phyloP scores from a whole-genome alignment of 2,797 vertebrate genomes.

The Chelidonichthys spinosus region DNA sequence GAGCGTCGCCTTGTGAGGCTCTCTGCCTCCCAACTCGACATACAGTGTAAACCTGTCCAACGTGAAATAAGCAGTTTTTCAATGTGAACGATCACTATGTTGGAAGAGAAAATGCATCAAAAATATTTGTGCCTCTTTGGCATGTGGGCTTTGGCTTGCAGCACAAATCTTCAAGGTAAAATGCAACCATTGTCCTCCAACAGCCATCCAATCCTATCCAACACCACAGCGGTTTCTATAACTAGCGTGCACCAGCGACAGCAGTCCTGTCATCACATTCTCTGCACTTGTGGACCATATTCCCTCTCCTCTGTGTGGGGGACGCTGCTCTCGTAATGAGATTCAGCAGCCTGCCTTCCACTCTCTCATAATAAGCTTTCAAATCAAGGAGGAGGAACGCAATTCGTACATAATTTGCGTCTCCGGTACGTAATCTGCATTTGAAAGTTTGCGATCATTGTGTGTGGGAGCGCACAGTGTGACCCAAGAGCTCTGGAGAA shows the following conservation, averaged over 20 bases:
- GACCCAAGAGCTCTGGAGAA: slow-evolving; percentile 43
- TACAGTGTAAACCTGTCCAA: slow-evolving; percentile 19
- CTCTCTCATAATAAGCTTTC: slow-evolving; percentile 23
- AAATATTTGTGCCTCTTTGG: too few species aligned
- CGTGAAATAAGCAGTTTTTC: slow-evolving; percentile 3
- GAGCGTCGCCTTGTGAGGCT: not conserved
- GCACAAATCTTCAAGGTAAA: not conserved
- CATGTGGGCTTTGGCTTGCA: not conserved
- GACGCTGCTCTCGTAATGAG: not conserved
- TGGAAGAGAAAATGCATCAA: too few species aligned
- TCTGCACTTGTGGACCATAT: not conserved
- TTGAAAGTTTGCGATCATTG: slow-evolving; percentile 53
- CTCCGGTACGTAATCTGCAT: slow-evolving; percentile 44
- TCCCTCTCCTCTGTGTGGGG: not conserved
- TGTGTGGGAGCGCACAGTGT: slow-evolving; percentile 21
- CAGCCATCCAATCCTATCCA: too few species aligned
- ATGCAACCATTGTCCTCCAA: not conserved
- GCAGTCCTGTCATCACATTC: not conserved
- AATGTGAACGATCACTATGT: too few species aligned
- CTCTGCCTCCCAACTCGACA: not conserved
- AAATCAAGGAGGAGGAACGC: slow-evolving; percentile 11
- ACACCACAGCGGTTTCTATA: not conserved
- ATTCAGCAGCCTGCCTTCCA: not conserved
- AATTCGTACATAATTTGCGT: slow-evolving; percentile 29
- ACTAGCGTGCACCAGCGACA: not conserved